Percentiles rank a stretch among this genome's conserved stretches.
These are phyloP conservation scores for Poecilia wingei DNA, from an alignment of 2,797 vertebrate species.

Conservation along the genomic window DNA sequence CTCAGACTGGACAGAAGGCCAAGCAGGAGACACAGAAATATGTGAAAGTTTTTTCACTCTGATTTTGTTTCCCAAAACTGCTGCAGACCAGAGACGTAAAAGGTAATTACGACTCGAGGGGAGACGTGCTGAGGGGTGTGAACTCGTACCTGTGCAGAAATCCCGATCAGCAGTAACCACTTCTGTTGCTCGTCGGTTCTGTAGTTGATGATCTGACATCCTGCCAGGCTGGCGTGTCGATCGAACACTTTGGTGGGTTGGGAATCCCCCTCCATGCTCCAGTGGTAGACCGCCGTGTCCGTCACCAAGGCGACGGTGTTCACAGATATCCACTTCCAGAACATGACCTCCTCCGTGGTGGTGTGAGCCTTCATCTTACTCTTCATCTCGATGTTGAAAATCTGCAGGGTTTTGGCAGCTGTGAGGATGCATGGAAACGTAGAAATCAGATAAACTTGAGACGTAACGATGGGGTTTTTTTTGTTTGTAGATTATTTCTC, in stretches of 20 bases:
- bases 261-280: conserved; percentile 95
- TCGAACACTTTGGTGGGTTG: conserved; percentile 92
- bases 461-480: not conserved
- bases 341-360: conserved; percentile 92
- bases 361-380: conserved; percentile 95
- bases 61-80: not conserved
- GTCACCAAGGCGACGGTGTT: conserved; percentile 93
- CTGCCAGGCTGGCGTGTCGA: conserved; percentile 89
- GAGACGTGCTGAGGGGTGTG: conserved; percentile 6
- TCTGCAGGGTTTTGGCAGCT: conserved; percentile 95
- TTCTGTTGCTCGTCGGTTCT: conserved; percentile 92
- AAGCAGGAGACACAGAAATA: not conserved
- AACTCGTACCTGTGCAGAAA: conserved; percentile 89
- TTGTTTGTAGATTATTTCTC: not conserved
- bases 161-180: conserved; percentile 93
- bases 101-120: conserved; percentile 6
- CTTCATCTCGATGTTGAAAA: conserved; percentile 98
- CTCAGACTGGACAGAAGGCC: not conserved
- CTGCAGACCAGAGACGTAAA: conserved; percentile 13
- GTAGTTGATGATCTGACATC: conserved; percentile 94
- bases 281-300: conserved; percentile 89
- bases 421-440: conserved; percentile 16
- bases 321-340: conserved; percentile 96
- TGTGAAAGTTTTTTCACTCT: not conserved
- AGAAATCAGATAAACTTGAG: conserved; percentile 8